phyloP scores from a whole-genome alignment of 2,888 invertebrate species.

The Ormyrus thymus region DNA sequence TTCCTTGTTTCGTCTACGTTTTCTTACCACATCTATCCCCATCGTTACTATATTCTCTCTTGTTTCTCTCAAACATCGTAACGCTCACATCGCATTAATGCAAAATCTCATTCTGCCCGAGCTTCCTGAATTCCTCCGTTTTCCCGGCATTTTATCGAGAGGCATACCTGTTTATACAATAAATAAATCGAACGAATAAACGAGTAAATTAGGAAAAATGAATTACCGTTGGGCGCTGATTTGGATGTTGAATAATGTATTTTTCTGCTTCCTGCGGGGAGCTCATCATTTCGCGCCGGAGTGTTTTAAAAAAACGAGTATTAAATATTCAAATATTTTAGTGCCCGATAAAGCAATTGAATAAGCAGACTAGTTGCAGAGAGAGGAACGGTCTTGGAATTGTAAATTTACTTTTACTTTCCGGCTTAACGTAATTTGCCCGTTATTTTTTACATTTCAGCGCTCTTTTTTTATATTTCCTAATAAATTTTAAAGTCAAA shows the following conservation, averaged over 20 bases:
- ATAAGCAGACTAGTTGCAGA: not conserved
- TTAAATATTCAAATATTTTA: slow-evolving; percentile 4
- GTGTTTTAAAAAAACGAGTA: not conserved
- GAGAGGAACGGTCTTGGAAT: not conserved
- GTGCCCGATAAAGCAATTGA: not conserved
- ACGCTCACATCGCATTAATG: slow-evolving; percentile 9
- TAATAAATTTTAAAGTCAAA: too few relatives aligned
- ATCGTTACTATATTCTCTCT: not conserved
- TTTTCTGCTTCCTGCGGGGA: not conserved
- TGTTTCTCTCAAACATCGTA: slow-evolving; percentile 6
- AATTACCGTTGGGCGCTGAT: not conserved
- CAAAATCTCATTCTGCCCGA: slow-evolving; percentile 1
- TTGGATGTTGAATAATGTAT: slow-evolving; percentile 29
- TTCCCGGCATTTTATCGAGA: not conserved
- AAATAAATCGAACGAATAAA: slow-evolving; percentile 8
- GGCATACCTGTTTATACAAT: slow-evolving; percentile 24
- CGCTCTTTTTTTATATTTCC: too few relatives aligned
- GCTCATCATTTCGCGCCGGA: not conserved
- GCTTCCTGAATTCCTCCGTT: not conserved
- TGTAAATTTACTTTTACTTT: too few relatives aligned
- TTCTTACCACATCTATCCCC: not conserved
- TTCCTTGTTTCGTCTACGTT: slow-evolving; percentile 6
- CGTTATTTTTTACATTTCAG: too few relatives aligned
- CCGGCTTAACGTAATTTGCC: too few relatives aligned
- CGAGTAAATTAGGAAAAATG: not conserved